Base-by-base conservation (phyloP, 2,797 vertebrate species). In the Uromys caudimaculatus region DNA sequence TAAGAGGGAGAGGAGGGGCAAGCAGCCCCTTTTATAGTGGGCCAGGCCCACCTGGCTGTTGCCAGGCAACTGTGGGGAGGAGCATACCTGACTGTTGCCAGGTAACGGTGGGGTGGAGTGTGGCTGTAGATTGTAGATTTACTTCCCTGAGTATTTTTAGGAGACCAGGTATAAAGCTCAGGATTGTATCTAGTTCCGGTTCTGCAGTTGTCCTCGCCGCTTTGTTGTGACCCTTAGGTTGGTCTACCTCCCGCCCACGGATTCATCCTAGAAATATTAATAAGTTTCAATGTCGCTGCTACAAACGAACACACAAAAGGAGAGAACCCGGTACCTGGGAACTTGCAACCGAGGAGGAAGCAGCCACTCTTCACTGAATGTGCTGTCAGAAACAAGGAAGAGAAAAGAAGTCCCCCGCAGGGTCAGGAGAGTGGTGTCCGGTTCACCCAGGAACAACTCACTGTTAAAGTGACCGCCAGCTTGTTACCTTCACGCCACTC, bases 131-230 rank as follows among this genome's bases (percentile, higher is more conserved):
- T 5, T 5, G 13, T 82, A 47, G 67, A 52, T 92, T 93, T 90
- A 32, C 71, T 56, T 92, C 52, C 52, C 47, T 73, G 27, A 76
- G 44, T 82, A 78, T 78, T 82, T 89, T 6, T 24, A 14, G 38
- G 69, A 21, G 16, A 35, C 56, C 52, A 6, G 6, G 56, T 41
- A 50, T 50, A 58, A 93, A 60, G 24, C 54, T 78, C 89, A 50
- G 54, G 79, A 56, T 67, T 93, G 76, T 56, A 79, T 84, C 79
- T 75, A 27, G 32, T 95, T 75, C 76, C 10, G 23, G 38, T 32
- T 89, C 52, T 16, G 82, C 11, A 29, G 35, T 50, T 35, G 16
- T 14, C 50, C 17, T 5, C 76, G 35, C 21, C 62, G 11, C 69
- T 76, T 84, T 10, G 92, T 50, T 29, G 47, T 81, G 52, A 32